Conservation (phyloP, 1,140 invertebrate genomes). For the Arion vulgaris region DNA sequence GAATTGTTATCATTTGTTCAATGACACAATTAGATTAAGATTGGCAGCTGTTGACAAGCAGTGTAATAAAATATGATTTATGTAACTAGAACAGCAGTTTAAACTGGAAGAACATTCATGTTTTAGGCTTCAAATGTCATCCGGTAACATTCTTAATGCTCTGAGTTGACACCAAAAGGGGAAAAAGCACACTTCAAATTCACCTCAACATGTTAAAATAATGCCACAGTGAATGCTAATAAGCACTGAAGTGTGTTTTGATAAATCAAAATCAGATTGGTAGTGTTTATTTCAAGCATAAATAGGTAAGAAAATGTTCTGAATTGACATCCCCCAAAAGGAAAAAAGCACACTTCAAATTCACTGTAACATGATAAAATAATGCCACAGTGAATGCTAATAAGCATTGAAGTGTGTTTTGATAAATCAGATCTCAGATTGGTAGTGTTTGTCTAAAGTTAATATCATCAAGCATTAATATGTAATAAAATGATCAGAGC, state of each 20-base stretch:
- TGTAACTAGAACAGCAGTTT: background rate
- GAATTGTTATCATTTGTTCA: too few species aligned
- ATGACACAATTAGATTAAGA: too few species aligned
- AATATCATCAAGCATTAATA: background rate
- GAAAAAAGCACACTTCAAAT: background rate
- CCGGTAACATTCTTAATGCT: background rate
- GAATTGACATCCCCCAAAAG: background rate
- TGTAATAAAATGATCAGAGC: background rate
- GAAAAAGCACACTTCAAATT: background rate
- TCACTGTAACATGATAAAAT: background rate
- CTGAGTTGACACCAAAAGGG: background rate
- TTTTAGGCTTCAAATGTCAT: background rate
- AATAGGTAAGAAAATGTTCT: background rate
- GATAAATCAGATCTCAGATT: background rate
- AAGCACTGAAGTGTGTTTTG: constrained; percentile 6
- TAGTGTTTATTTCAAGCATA: background rate
- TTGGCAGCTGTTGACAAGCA: too few species aligned
- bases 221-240: background rate
- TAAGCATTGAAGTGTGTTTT: constrained; percentile 3
- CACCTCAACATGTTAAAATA: background rate
- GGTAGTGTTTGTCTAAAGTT: background rate
- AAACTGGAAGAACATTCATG: background rate
- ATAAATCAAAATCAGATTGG: background rate
- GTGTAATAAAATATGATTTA: background rate
- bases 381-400: background rate